These are phyloP conservation scores for Lasioglossum oenotherae DNA, from an alignment of 2,888 invertebrate genomes.

Conservation along the genomic window DNA sequence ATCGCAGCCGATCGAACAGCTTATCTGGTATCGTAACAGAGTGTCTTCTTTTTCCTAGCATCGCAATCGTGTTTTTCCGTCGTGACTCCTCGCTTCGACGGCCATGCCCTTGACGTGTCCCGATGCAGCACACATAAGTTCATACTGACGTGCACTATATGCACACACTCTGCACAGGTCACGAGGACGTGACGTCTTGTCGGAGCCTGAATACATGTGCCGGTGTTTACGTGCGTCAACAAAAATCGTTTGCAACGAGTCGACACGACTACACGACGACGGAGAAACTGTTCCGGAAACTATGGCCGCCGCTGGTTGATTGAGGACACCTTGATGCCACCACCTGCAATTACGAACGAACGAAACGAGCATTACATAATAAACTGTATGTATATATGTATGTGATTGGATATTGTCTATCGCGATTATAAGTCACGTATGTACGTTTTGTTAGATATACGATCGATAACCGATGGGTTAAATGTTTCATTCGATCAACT, in stretches of 20 bases:
- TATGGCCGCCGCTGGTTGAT: not conserved
- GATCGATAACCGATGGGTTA: not conserved
- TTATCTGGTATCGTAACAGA: not conserved
- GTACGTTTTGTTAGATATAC: not conserved
- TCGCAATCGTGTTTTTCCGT: conserved; percentile 59
- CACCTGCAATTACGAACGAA: conserved; percentile 5
- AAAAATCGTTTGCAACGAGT: conserved; percentile 21
- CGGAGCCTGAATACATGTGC: conserved; percentile 21
- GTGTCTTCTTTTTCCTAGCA: conserved; percentile 13
- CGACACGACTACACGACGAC: not conserved
- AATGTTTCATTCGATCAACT: not conserved
- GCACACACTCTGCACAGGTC: conserved; percentile 37
- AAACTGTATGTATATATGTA: not conserved
- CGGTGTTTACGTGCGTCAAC: conserved; percentile 33
- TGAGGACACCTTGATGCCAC: not conserved
- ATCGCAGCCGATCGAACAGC: not conserved
- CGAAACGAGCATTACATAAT: not conserved
- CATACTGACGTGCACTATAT: conserved; percentile 30
- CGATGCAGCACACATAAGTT: conserved; percentile 44
- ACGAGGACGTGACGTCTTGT: conserved; percentile 43
- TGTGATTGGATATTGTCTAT: not conserved
- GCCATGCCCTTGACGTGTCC: conserved; percentile 58
- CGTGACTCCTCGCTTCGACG: conserved; percentile 46
- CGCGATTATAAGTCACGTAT: not conserved
- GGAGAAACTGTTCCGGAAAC: conserved; percentile 4